Evolutionary conservation across 2,113 vertebrate species (phyloP).

Genomic region (Corvus moneduloides): DNA sequence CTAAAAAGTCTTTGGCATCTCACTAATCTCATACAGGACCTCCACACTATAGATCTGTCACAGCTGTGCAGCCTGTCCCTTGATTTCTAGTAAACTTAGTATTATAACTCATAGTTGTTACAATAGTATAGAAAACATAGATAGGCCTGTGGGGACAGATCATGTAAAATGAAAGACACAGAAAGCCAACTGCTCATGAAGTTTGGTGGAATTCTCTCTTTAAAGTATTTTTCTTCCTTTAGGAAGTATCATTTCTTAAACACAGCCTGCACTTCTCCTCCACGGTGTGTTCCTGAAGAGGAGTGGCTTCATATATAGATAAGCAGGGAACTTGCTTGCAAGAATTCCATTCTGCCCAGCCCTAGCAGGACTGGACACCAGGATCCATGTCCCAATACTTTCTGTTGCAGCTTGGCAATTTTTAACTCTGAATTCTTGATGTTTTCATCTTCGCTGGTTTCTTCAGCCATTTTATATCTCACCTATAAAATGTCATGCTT

Average conservation of each 20-base stretch:
- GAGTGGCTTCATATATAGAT: not conserved
- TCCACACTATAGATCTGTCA: not conserved
- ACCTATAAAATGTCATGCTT: not conserved
- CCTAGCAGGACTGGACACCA: not conserved
- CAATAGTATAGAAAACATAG: not conserved
- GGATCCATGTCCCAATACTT: not conserved
- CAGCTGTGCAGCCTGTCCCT: not conserved
- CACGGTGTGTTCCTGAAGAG: not conserved
- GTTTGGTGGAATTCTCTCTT: not conserved
- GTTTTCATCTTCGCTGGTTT: not conserved
- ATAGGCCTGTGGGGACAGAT: not conserved
- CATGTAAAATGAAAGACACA: not conserved
- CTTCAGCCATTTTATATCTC: not conserved
- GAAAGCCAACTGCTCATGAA: not conserved
- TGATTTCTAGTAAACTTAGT: not conserved
- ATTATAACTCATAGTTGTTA: not conserved
- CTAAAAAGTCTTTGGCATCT: not conserved
- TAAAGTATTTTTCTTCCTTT: not conserved
- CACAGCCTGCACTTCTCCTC: not conserved
- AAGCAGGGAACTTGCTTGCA: not conserved
- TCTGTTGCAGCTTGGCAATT: not conserved
- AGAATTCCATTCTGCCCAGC: not conserved
- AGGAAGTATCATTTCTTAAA: not conserved
- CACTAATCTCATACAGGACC: not conserved
- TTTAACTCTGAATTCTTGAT: not conserved